phyloP scores from a whole-genome alignment of 2,113 vertebrate species.

The Cryptomyrus ogoouensis region DNA sequence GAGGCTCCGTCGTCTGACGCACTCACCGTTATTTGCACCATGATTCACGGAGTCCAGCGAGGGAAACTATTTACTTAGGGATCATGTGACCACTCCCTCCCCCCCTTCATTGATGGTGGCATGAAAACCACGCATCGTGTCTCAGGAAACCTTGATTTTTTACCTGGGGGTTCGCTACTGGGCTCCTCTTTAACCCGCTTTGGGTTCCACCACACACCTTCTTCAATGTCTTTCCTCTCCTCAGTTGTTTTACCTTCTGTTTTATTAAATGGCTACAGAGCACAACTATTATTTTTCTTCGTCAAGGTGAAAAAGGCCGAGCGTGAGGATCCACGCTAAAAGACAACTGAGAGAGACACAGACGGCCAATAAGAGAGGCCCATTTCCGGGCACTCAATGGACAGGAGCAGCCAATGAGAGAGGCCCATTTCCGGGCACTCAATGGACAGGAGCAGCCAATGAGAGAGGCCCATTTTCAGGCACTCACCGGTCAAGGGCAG shows the following conservation, averaged over 20 bases:
- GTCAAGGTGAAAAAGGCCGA: background rate
- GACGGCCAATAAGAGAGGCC: background rate
- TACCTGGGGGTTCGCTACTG: background rate
- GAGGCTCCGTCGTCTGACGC: constrained; percentile 26
- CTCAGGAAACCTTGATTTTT: background rate
- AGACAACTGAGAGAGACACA: background rate
- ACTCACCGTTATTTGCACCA: constrained; percentile 14
- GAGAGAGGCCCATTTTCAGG: background rate
- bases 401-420: background rate
- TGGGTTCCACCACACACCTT: background rate
- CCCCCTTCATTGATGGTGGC: background rate
- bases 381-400: no score
- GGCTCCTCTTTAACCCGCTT: background rate
- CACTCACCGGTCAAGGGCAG: background rate
- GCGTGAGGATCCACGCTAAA: background rate
- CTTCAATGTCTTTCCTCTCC: background rate
- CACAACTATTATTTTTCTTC: background rate
- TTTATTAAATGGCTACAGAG: background rate
- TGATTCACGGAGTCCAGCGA: constrained; percentile 11
- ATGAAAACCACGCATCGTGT: background rate
- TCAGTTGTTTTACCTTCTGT: background rate
- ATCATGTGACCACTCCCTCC: background rate
- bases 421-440: no score
- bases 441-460: no score
- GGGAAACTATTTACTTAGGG: background rate